A percentile compares a stretch with the other conserved stretches of the same genome.
Evolutionary conservation across 2,113 vertebrate genomes (phyloP).

Genomic region (Carollia perspicillata): DNA sequence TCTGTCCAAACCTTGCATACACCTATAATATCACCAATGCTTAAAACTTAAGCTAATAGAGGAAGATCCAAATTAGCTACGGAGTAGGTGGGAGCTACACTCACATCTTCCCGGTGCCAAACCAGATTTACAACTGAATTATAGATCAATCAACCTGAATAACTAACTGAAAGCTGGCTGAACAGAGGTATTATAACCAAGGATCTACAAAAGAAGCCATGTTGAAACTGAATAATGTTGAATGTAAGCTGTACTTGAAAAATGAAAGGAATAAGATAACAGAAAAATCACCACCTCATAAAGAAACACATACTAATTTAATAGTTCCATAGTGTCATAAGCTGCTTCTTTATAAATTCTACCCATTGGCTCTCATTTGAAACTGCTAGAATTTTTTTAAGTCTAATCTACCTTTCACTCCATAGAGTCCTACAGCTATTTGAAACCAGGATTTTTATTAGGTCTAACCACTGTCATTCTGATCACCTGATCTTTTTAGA

Average conservation of each 20-base stretch:
- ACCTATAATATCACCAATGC: neutral
- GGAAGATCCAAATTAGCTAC: neutral
- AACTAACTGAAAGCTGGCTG: neutral
- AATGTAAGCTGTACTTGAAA: neutral
- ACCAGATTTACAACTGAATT: neutral
- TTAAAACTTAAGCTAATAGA: neutral
- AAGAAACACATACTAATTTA: neutral
- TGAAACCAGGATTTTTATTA: neutral
- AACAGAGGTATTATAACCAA: neutral
- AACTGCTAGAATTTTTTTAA: neutral
- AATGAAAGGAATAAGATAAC: neutral
- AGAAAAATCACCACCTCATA: neutral
- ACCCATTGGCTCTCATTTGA: neutral
- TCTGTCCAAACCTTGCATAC: neutral
- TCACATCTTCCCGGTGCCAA: neutral
- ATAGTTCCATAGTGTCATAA: neutral
- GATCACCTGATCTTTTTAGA: neutral
- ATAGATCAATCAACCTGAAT: neutral
- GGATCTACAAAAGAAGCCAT: neutral
- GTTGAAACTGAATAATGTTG: neutral
- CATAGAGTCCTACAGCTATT: neutral
- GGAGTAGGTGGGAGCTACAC: neutral
- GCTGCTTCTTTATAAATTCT: neutral
- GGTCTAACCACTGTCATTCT: neutral
- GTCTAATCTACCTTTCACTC: neutral